These are phyloP conservation scores for Sminthurinus aureus DNA, from an alignment of 2,888 invertebrate species.

Conservation along the genomic window DNA sequence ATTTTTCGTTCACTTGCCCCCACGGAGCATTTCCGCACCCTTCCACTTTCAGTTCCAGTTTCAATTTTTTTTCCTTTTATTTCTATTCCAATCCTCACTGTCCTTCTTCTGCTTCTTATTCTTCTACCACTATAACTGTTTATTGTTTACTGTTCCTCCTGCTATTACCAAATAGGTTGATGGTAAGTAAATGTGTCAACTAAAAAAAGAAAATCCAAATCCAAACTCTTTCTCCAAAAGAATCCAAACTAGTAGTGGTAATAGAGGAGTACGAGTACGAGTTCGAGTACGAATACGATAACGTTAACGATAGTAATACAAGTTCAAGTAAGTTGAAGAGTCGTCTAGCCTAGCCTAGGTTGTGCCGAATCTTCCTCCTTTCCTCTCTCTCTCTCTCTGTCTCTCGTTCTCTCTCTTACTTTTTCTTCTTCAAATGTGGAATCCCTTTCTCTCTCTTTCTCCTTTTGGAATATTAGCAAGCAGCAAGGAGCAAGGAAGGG, in stretches of 20 bases:
- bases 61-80: too few species aligned
- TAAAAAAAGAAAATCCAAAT: neutral
- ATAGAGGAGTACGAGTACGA: too few species aligned
- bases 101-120: too few species aligned
- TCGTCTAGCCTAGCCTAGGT: slow-evolving; percentile 25
- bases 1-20: slow-evolving; percentile 31
- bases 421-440: slow-evolving; percentile 26
- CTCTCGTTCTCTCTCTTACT: neutral
- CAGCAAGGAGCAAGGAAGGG: too few species aligned
- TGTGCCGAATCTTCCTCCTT: slow-evolving; percentile 20
- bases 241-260: too few species aligned
- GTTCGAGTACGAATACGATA: neutral
- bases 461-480: neutral
- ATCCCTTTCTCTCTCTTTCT: slow-evolving; percentile 29
- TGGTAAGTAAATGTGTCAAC: slow-evolving; percentile 17
- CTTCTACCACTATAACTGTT: too few species aligned
- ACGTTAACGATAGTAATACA: neutral
- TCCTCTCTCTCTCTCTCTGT: neutral
- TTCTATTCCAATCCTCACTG: slow-evolving; percentile 5
- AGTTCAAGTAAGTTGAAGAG: neutral
- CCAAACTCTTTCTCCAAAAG: neutral
- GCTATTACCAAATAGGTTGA: neutral
- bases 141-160: neutral
- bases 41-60: slow-evolving; percentile 19
- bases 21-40: slow-evolving; percentile 41